These are phyloP conservation scores for Halcyon chelicuti DNA, from an alignment of 2,797 vertebrate genomes.

Conservation along the genomic window DNA sequence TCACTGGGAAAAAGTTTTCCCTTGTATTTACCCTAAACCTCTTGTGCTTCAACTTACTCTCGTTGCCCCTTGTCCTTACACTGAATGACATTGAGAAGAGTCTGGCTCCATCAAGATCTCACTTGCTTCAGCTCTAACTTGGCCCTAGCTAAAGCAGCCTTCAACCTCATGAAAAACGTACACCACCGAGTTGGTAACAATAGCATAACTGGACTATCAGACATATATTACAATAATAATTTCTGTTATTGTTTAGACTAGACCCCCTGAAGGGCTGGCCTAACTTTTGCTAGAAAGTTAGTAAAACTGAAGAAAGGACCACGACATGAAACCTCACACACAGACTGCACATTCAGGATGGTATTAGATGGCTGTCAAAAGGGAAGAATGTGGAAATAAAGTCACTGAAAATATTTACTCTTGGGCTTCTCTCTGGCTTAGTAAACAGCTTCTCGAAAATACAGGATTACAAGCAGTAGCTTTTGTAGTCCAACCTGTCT, in stretches of 20 bases:
- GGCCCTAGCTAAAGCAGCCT: not conserved
- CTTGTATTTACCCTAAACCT: no score
- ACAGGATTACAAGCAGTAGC: not conserved
- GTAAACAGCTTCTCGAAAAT: not conserved
- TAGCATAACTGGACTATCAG: not conserved
- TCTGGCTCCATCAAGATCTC: not conserved
- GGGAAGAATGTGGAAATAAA: not conserved
- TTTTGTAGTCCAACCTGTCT: slow-evolving; percentile 3
- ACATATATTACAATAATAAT: not conserved
- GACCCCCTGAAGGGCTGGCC: not conserved
- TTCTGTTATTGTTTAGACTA: not conserved
- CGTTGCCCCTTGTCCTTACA: no score
- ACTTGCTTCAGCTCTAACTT: not conserved
- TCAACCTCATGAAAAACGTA: not conserved
- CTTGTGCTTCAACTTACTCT: no score
- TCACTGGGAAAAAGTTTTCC: no score
- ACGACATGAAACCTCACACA: not conserved
- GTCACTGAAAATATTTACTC: not conserved
- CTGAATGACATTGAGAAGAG: no score
- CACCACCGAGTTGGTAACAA: not conserved
- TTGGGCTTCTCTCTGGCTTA: not conserved
- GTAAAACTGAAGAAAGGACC: not conserved
- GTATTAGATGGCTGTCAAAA: not conserved
- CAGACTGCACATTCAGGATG: not conserved
- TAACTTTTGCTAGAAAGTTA: not conserved